These are phyloP conservation scores for Dicranocentrus wangi DNA, from an alignment of 2,888 invertebrate species.

Conservation along the genomic window DNA sequence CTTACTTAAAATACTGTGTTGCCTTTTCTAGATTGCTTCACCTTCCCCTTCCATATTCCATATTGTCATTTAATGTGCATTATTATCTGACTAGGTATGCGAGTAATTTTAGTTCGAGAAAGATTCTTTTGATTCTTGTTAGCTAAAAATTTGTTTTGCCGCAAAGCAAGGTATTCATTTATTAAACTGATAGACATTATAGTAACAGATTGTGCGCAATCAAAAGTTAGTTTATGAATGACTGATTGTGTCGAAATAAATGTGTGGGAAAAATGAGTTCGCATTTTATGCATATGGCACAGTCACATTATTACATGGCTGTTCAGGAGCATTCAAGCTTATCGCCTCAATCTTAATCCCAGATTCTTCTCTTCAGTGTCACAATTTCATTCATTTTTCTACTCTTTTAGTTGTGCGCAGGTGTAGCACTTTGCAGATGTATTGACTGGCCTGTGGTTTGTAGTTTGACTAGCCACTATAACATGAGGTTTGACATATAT, in stretches of 20 bases:
- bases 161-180: too few relatives aligned
- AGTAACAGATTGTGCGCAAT: slow-evolving; percentile 4
- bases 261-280: slow-evolving; percentile 51
- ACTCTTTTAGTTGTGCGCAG: not conserved
- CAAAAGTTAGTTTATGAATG: slow-evolving; percentile 31
- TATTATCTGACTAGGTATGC: not conserved
- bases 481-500: too few relatives aligned
- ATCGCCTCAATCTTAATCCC: slow-evolving; percentile 44
- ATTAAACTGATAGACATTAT: not conserved
- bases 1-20: slow-evolving; percentile 11
- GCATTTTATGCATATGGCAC: not conserved
- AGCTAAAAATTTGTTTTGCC: too few relatives aligned
- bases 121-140: not conserved
- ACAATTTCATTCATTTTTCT: slow-evolving; percentile 22
- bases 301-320: slow-evolving; percentile 8
- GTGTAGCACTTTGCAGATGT: too few relatives aligned
- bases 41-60: slow-evolving; percentile 51
- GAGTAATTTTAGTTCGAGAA: too few relatives aligned
- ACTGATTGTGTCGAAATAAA: slow-evolving; percentile 39
- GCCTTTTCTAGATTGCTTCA: slow-evolving; percentile 49
- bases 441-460: too few relatives aligned
- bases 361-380: slow-evolving; percentile 51
- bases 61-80: slow-evolving; percentile 23
- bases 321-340: slow-evolving; percentile 47
- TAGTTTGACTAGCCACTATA: too few relatives aligned